Base-by-base conservation (phyloP, 2,888 invertebrate species). In the Acleris literana region DNA sequence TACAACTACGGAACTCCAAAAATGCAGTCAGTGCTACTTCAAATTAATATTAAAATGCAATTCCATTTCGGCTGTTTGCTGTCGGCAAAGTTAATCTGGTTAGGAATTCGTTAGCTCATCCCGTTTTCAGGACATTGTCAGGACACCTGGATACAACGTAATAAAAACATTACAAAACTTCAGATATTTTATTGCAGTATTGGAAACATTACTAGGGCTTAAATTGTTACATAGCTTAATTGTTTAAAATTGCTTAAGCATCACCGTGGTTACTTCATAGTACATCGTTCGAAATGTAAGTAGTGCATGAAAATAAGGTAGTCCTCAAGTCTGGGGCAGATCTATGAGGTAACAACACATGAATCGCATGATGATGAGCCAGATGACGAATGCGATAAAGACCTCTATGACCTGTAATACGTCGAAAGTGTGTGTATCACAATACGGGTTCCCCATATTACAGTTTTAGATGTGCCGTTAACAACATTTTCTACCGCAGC, bases 41-140 rank as follows among this genome's bases (percentile, higher is more conserved):
- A 79, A 79, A 80, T 82, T 80, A 82, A 83, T 81, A 82, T 83
- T 83, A 76, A 83, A 84, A 79, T 78, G 78, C 79, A 82, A 82
- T 81, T 74, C 74, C 65, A 70, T 69, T 56, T 65, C 57, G 66
- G 60, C 68, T 69, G 67, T 70, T 68, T 64, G 65, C 59, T 61
- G 65, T 66, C 69, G 62, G 51, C 69, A 74, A 77, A 78, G 66
- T 78, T 79, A 76, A 78, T 76, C 74, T 72, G 64, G 73, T 72
- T 70, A 70, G 65, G 69, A 64, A 69, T 74, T 68, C 69, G 66
- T 72, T 71, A 69, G 65, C 69, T 65, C 70, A 48, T 69, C 71
- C 58, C 71, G 72, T 64, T 69, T 66, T 48, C 52, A 2, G 39
- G 20, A 17, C 17, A 33, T 29, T 25, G 13, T 13, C 39, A 39